Conservation (phyloP, 2,888 invertebrate genomes). For the Drosophila antonietae region DNA sequence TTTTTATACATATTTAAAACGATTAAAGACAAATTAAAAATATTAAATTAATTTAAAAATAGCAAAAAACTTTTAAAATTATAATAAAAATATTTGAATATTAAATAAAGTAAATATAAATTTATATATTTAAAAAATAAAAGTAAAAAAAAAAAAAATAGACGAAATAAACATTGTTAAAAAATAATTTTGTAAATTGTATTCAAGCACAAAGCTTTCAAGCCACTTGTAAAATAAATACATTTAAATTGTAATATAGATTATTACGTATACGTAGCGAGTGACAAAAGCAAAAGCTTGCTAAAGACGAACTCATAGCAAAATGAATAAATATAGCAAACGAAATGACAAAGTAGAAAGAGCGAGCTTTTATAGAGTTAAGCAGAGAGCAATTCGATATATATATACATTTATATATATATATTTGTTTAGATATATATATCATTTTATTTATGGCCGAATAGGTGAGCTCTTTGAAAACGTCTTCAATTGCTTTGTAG, state of each 20-base stretch:
- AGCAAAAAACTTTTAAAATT: neutral
- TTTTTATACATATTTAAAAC: constrained; percentile 11
- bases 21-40: constrained; percentile 24
- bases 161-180: neutral
- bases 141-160: neutral
- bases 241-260: constrained; percentile 17
- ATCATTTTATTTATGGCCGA: constrained; percentile 6
- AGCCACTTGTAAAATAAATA: constrained; percentile 18
- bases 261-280: constrained; percentile 71
- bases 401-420: neutral
- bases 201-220: neutral
- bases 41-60: neutral
- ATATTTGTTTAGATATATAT: neutral
- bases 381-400: neutral
- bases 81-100: neutral
- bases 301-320: constrained; percentile 12
- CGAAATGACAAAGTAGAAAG: constrained; percentile 24
- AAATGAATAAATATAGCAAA: constrained; percentile 39
- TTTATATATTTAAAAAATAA: neutral
- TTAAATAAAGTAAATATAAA: neutral
- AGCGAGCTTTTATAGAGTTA: constrained; percentile 32
- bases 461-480: constrained; percentile 2
- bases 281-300: constrained; percentile 46
- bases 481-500: constrained; percentile 18
- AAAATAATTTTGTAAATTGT: neutral